Evolutionary conservation across 2,113 vertebrate species (phyloP).

Genomic region (Melanocharis versteri): DNA sequence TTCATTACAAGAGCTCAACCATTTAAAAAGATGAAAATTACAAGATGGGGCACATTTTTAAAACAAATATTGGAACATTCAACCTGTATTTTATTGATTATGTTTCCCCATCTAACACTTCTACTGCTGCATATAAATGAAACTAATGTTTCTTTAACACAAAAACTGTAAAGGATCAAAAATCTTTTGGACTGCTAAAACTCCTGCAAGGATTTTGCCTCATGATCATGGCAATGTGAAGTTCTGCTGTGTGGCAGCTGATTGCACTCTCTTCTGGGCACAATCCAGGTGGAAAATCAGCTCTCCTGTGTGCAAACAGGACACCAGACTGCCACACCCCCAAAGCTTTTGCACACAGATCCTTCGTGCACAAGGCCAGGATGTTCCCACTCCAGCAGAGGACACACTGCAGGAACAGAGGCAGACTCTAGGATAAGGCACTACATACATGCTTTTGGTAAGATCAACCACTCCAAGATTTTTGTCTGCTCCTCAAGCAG

Average conservation of each 20-base stretch:
- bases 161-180: background rate
- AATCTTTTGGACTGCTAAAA: background rate
- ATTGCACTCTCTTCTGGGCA: background rate
- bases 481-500: conserved; percentile 16
- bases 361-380: background rate
- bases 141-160: background rate
- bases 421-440: background rate
- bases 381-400: background rate
- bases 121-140: background rate
- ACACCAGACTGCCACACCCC: background rate
- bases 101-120: background rate
- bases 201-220: background rate
- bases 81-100: conserved; percentile 12
- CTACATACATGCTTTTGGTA: background rate
- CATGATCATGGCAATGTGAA: background rate
- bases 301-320: background rate
- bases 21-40: conserved; percentile 41
- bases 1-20: conserved; percentile 39
- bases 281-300: background rate
- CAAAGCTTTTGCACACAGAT: background rate
- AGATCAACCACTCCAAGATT: background rate
- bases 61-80: conserved; percentile 45
- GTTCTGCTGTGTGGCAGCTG: background rate
- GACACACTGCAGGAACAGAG: background rate
- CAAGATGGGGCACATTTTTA: background rate